phyloP scores from a whole-genome alignment of 2,113 vertebrate species.

The Gobius niger region DNA sequence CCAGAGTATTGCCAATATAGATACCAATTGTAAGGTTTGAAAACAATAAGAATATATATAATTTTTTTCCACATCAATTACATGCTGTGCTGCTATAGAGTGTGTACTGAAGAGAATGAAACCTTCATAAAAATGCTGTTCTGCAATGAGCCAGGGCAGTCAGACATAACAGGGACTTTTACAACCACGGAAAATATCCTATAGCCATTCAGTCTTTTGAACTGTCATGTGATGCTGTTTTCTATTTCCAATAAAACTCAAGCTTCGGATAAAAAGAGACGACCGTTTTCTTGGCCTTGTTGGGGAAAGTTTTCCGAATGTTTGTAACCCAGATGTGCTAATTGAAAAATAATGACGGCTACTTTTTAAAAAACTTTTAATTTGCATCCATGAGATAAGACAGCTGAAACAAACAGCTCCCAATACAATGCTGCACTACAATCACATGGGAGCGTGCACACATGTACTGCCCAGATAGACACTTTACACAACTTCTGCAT shows the following conservation, averaged over 20 bases:
- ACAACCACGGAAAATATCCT: too few species aligned
- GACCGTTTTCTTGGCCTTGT: background rate
- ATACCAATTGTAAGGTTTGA: background rate
- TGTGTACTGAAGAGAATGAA: too few species aligned
- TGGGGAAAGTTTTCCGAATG: background rate
- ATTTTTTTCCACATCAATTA: background rate
- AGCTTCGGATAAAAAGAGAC: background rate
- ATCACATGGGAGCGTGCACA: conserved; percentile 44
- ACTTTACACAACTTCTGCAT: conserved; percentile 29
- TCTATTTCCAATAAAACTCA: background rate
- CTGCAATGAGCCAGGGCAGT: too few species aligned
- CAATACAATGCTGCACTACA: conserved; percentile 56
- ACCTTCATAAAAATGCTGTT: too few species aligned
- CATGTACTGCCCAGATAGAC: conserved; percentile 16
- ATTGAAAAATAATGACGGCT: conserved; percentile 30
- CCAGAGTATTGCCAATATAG: background rate
- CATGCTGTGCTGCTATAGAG: too few species aligned
- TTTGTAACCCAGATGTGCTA: conserved; percentile 9
- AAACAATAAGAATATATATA: background rate
- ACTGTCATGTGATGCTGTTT: background rate
- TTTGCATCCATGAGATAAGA: conserved; percentile 69
- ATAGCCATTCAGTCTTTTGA: background rate
- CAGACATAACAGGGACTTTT: too few species aligned
- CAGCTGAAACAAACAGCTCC: conserved; percentile 52
- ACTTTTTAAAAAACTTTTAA: conserved; percentile 56